These are phyloP conservation scores for Chironomus tepperi DNA, from an alignment of 1,140 invertebrate species.

Conservation along the genomic window DNA sequence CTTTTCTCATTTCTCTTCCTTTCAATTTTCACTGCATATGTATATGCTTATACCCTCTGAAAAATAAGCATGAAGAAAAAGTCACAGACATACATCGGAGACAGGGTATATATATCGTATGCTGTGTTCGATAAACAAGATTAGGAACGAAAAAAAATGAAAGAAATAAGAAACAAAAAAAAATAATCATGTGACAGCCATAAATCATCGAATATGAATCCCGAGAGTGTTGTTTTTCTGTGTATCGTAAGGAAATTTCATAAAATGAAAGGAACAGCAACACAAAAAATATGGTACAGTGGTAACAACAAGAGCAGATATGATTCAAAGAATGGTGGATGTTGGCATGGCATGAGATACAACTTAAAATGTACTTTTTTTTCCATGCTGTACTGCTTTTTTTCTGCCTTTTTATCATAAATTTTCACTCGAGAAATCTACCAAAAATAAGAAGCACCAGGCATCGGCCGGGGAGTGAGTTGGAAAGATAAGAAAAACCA, in stretches of 20 bases:
- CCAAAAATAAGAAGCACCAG: neutral
- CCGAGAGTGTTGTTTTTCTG: conserved; percentile 11
- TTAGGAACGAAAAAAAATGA: neutral
- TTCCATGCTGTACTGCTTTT: neutral
- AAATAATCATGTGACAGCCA: conserved; percentile 20
- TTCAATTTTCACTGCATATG: neutral
- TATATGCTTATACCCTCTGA: no score
- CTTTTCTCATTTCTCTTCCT: neutral
- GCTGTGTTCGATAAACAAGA: conserved; percentile 6
- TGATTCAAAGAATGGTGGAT: neutral
- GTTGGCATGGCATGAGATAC: neutral
- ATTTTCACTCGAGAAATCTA: neutral
- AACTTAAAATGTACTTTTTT: neutral
- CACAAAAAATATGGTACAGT: neutral
- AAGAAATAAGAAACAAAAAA: neutral
- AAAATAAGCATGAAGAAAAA: no score
- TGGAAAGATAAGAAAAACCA: neutral
- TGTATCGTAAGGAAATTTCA: conserved; percentile 7
- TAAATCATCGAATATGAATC: conserved; percentile 22
- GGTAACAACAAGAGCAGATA: neutral
- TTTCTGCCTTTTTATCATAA: neutral
- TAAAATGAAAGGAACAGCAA: neutral
- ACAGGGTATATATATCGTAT: no score
- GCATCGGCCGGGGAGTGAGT: neutral
- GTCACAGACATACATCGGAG: no score